Evolutionary conservation across 2,888 invertebrate genomes (phyloP).

Genomic region (Drosophila dives): DNA sequence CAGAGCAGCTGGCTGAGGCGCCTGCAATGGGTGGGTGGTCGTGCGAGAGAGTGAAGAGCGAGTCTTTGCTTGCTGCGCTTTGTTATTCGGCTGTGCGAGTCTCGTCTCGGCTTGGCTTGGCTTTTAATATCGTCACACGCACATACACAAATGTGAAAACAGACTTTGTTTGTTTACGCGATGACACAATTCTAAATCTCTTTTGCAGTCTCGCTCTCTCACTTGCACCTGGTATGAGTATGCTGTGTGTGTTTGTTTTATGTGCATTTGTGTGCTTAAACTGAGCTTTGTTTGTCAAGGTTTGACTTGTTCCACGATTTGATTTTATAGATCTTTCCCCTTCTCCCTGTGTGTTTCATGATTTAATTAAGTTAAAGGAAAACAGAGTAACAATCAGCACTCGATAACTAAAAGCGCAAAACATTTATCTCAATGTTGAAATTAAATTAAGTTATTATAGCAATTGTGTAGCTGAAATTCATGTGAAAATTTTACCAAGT

Average conservation of each 20-base stretch:
- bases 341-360: slow-evolving; percentile 10
- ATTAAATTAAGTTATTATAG: background rate
- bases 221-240: slow-evolving; percentile 3
- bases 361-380: slow-evolving; percentile 45
- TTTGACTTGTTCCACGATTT: slow-evolving; percentile 49
- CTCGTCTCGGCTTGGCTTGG: slow-evolving; percentile 30
- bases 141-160: slow-evolving; percentile 38
- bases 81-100: slow-evolving; percentile 24
- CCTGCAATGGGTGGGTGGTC: slow-evolving; percentile 34
- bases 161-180: slow-evolving; percentile 68
- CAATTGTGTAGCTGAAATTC: background rate
- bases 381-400: slow-evolving; percentile 3
- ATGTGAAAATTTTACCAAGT: background rate
- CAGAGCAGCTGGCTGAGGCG: slow-evolving; percentile 45
- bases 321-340: slow-evolving; percentile 29
- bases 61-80: slow-evolving; percentile 22
- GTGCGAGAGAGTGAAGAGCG: background rate
- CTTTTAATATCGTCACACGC: slow-evolving; percentile 54
- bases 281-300: slow-evolving; percentile 39
- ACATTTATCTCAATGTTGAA: background rate
- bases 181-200: slow-evolving; percentile 74
- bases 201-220: slow-evolving; percentile 32
- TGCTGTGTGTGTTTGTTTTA: background rate
- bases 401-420: slow-evolving; percentile 17
- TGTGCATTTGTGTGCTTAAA: slow-evolving; percentile 13